Evolutionary conservation across 2,797 vertebrate genomes (phyloP), one percentile per base, ranked within the genome.

Genomic region (Odontamblyopus lacepedii): DNA sequence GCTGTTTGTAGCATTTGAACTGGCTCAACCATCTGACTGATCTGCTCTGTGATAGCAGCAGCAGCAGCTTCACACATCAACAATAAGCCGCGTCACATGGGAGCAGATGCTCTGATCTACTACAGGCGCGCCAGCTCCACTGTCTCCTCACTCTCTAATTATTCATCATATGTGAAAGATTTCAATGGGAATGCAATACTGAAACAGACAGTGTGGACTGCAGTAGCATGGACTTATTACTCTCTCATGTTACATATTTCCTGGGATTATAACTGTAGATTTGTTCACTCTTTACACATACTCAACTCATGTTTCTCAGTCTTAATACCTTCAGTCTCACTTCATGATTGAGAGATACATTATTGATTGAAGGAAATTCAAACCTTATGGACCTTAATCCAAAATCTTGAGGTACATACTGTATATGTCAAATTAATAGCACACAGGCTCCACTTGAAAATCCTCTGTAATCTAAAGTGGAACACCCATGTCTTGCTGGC

Each of bases 31-130:
- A 73, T 67, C 30, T 57, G 69, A 71, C 69, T 75, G 64, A 81
- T 83, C 62, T 75, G 65, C 51, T 67, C 67, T 80, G 53, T 73
- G 60, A 78, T 82, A 35, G 27, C 61, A 64, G 18, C 60, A 72
- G 56, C 73, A 72, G 72, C 15, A 63, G 61, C 75, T 66, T 72
- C 64, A 66, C 53, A 50, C 51, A 69, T 70, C 53, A 67, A 41
- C 63, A 72, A 38, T 64, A 35, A 70, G 65, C 64, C 63, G 35
- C 68, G 64, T 72, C 64, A 73, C 41, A 29, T 13, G 32, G 69
- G 56, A 32, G 44, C 56, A 64, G 44, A 48, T 12, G 61, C 69
- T 72, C 51, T 68, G 38, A 81, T 75, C 57, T 57, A 69, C 67
- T 72, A 71, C 68, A 69, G 61, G 18, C 16, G 60, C 53, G 11